Percentiles rank a stretch among this genome's conserved stretches.
These are phyloP conservation scores for Heterotilapia buettikoferi DNA, from an alignment of 2,113 vertebrate genomes.

Conservation along the genomic window DNA sequence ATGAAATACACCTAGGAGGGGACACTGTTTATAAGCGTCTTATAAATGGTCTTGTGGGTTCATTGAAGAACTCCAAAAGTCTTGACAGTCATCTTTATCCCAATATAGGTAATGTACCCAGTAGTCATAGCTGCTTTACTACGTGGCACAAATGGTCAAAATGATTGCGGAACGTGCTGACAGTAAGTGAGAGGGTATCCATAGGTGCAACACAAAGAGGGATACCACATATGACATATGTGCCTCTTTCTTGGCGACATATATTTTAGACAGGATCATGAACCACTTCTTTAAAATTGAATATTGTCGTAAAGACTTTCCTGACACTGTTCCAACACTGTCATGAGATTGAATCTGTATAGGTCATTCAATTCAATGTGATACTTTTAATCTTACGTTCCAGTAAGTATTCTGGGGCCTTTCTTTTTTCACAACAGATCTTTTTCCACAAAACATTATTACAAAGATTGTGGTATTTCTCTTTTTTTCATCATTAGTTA, in stretches of 20 bases:
- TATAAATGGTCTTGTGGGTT: no score
- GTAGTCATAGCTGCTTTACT: rapidly evolving
- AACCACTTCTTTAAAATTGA: background rate
- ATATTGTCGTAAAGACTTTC: background rate
- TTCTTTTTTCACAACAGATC: background rate
- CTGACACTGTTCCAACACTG: background rate
- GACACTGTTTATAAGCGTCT: no score
- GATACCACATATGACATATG: background rate
- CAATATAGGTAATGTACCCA: rapidly evolving
- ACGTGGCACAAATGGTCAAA: background rate
- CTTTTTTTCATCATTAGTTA: slow-evolving; percentile 73
- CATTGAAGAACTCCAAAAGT: background rate
- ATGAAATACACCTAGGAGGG: no score
- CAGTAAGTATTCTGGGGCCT: background rate
- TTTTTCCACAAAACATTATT: background rate
- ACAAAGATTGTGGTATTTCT: background rate
- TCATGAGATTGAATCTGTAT: background rate
- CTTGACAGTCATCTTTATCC: background rate
- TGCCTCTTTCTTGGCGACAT: background rate
- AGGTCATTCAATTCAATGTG: background rate
- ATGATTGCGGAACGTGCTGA: background rate
- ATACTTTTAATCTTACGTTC: background rate
- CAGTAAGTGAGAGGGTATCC: background rate
- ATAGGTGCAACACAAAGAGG: background rate
- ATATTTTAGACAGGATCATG: background rate